Percentiles rank a stretch among this genome's conserved stretches.
phyloP scores from a whole-genome alignment of 2,797 vertebrate species.

The Phaenicophaeus curvirostris region DNA sequence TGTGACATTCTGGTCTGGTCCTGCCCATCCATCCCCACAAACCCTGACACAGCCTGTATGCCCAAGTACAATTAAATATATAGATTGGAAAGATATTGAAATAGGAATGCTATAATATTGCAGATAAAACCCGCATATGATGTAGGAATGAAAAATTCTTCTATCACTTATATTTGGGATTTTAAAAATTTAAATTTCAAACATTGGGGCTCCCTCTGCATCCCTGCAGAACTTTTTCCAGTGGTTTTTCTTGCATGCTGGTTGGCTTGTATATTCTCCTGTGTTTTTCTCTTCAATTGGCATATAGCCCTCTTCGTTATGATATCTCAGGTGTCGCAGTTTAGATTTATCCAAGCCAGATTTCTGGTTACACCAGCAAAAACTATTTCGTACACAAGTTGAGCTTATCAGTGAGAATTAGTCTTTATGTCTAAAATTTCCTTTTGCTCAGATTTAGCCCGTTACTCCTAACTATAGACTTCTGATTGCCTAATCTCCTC shows the following conservation, averaged over 20 bases:
- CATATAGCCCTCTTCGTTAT: background rate
- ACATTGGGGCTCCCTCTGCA: background rate
- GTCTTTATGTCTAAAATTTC: background rate
- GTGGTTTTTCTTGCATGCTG: background rate
- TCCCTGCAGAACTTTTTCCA: background rate
- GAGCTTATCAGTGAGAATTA: background rate
- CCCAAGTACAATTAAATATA: background rate
- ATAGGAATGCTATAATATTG: background rate
- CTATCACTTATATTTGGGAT: background rate
- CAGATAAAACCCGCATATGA: fast-evolving
- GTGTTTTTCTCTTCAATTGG: background rate
- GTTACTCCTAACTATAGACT: background rate
- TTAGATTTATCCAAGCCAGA: background rate
- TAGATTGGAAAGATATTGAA: background rate
- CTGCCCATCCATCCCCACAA: too few relatives aligned
- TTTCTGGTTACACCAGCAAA: background rate
- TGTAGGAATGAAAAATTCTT: background rate
- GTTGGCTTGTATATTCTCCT: background rate
- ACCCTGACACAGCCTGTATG: fast-evolving
- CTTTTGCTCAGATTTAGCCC: background rate
- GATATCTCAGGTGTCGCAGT: background rate
- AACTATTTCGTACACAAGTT: background rate
- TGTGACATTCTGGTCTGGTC: too few relatives aligned
- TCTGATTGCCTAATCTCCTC: background rate
- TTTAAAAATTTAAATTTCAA: background rate